phyloP scores from a whole-genome alignment of 2,797 vertebrate genomes.

The Dallia pectoralis region DNA sequence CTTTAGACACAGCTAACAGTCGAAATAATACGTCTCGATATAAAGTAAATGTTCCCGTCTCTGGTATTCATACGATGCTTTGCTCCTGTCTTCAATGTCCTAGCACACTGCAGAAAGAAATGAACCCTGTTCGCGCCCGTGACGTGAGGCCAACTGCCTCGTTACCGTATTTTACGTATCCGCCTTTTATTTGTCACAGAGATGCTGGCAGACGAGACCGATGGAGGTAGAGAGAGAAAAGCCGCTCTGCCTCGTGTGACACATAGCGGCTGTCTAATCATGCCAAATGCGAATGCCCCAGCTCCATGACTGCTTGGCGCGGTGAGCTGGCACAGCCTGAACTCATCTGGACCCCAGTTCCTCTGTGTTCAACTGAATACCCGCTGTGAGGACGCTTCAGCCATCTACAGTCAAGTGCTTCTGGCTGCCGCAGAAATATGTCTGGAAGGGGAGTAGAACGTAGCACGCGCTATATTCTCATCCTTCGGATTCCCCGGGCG shows the following conservation, averaged over 20 bases:
- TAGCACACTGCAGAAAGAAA: conserved; percentile 53
- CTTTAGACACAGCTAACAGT: neutral
- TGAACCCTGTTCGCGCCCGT: conserved; percentile 29
- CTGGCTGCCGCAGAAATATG: conserved; percentile 69
- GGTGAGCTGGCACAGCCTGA: conserved; percentile 54
- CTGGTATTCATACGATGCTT: neutral
- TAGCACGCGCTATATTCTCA: conserved; percentile 63
- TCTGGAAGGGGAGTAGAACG: conserved; percentile 49
- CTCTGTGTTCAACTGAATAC: conserved; percentile 53
- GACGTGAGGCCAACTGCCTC: conserved; percentile 39
- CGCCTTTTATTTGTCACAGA: neutral
- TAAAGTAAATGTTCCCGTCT: neutral
- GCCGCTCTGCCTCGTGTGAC: conserved; percentile 51
- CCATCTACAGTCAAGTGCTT: conserved; percentile 71
- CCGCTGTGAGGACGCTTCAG: conserved; percentile 55
- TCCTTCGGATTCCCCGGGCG: conserved; percentile 59
- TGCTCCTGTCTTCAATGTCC: conserved; percentile 1
- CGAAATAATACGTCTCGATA: neutral
- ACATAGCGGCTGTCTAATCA: conserved; percentile 60
- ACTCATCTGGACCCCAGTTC: conserved; percentile 54
- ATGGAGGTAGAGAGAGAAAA: conserved; percentile 11
- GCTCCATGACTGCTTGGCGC: conserved; percentile 55
- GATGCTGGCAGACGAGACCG: neutral
- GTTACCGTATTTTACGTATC: conserved; percentile 37
- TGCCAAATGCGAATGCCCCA: conserved; percentile 52